These are phyloP conservation scores for Meta bourneti DNA, from an alignment of 2,888 invertebrate genomes.

Conservation along the genomic window DNA sequence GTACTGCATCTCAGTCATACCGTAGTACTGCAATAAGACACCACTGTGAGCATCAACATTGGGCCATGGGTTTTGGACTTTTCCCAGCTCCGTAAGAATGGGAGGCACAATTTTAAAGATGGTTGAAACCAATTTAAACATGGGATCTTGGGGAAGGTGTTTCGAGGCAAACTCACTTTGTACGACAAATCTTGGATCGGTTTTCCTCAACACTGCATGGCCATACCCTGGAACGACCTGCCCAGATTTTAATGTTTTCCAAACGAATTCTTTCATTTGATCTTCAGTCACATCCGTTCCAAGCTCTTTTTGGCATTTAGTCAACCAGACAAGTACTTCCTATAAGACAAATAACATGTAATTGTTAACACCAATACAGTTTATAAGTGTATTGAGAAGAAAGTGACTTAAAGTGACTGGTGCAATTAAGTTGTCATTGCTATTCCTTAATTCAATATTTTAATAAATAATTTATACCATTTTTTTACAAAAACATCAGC, in stretches of 20 bases:
- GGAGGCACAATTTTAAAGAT: constrained; percentile 96
- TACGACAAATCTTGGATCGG: constrained; percentile 94
- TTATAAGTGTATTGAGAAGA: too few relatives aligned
- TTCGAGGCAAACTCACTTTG: constrained; percentile 96
- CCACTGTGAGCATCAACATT: constrained; percentile 99
- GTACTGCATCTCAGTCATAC: constrained; percentile 94
- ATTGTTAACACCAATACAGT: too few relatives aligned
- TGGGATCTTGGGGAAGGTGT: constrained; percentile 93
- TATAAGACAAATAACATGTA: too few relatives aligned
- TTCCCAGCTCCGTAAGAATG: constrained; percentile 93
- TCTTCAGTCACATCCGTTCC: constrained; percentile 92
- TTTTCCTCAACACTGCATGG: constrained; percentile 96
- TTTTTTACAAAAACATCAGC: too few relatives aligned
- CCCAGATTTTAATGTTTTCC: constrained; percentile 96
- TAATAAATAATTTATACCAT: too few relatives aligned
- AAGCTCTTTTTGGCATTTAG: constrained; percentile 91
- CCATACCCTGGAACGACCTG: constrained; percentile 98
- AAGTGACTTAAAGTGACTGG: background rate
- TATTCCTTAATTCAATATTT: too few relatives aligned
- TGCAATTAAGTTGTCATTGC: background rate
- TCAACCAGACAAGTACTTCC: constrained; percentile 95
- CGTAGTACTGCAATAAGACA: constrained; percentile 80
- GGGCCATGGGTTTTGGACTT: constrained; percentile 99
- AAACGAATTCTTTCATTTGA: constrained; percentile 92
- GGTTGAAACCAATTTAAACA: constrained; percentile 94